Evolutionary conservation across 2,113 vertebrate species (phyloP).

Genomic region (Cochlearius cochlearius): DNA sequence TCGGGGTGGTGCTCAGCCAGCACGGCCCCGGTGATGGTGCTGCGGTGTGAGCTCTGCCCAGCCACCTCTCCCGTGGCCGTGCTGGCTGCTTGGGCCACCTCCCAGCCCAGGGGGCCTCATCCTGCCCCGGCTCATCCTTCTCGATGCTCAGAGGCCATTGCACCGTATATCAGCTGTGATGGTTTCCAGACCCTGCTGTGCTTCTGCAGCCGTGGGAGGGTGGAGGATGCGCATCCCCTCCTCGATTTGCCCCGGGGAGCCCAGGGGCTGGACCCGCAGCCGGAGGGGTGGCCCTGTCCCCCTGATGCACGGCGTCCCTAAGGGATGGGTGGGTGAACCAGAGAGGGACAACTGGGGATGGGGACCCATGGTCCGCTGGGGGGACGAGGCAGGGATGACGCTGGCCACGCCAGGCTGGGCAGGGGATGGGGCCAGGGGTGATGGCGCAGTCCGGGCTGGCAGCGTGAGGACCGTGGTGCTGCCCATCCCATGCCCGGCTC

Average conservation of each 20-base stretch:
- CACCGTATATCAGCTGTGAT: not conserved
- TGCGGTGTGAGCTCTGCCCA: not conserved
- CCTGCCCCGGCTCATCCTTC: not conserved
- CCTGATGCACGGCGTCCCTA: not conserved
- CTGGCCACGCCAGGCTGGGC: not conserved
- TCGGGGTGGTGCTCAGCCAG: not conserved
- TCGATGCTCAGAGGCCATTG: accelerated
- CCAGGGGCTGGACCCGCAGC: not conserved
- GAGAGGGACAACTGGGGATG: not conserved
- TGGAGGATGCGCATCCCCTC: accelerated
- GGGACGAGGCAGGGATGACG: not conserved
- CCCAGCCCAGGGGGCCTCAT: not conserved
- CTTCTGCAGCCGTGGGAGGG: accelerated
- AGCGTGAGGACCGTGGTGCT: not conserved
- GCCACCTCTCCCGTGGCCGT: accelerated
- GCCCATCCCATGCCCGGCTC: not conserved
- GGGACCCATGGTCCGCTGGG: not conserved
- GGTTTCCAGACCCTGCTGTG: not conserved
- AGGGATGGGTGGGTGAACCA: not conserved
- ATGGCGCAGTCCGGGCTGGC: not conserved
- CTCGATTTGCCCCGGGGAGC: accelerated
- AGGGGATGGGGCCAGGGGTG: not conserved
- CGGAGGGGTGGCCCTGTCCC: not conserved
- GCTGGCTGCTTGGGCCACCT: not conserved
- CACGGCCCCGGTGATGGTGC: not conserved